phyloP scores from a whole-genome alignment of 2,888 invertebrate species.

The Bellardia pandia region DNA sequence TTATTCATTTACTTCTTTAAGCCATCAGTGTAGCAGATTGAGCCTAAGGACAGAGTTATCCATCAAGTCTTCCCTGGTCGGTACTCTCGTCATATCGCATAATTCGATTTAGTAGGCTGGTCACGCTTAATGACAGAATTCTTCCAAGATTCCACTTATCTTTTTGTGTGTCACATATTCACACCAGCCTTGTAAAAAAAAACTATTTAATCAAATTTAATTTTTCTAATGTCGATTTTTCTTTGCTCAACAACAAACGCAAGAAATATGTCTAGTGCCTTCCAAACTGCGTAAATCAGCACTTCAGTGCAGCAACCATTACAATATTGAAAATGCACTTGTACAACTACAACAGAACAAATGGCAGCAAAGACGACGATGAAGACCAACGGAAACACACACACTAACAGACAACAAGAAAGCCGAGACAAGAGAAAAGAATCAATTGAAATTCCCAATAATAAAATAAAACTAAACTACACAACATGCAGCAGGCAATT shows the following conservation, averaged over 20 bases:
- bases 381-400: constrained; percentile 61
- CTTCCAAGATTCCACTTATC: too few relatives aligned
- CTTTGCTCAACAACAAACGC: neutral
- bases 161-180: too few relatives aligned
- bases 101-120: too few relatives aligned
- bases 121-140: too few relatives aligned
- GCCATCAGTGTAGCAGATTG: too few relatives aligned
- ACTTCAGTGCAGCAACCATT: constrained; percentile 18
- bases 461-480: constrained; percentile 22
- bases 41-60: too few relatives aligned
- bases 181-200: neutral
- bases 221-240: neutral
- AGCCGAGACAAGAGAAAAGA: constrained; percentile 10
- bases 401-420: constrained; percentile 27
- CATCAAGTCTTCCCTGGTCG: too few relatives aligned
- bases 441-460: constrained; percentile 37
- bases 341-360: constrained; percentile 39
- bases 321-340: constrained; percentile 53
- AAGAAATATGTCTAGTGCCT: neutral
- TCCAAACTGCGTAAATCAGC: constrained; percentile 14
- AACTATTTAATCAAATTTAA: neutral
- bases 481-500: constrained; percentile 48
- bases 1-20: too few relatives aligned
- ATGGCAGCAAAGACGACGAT: constrained; percentile 40
- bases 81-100: too few relatives aligned